Conservation (phyloP, 2,113 vertebrate genomes). For the Sphyrna mokarran region DNA sequence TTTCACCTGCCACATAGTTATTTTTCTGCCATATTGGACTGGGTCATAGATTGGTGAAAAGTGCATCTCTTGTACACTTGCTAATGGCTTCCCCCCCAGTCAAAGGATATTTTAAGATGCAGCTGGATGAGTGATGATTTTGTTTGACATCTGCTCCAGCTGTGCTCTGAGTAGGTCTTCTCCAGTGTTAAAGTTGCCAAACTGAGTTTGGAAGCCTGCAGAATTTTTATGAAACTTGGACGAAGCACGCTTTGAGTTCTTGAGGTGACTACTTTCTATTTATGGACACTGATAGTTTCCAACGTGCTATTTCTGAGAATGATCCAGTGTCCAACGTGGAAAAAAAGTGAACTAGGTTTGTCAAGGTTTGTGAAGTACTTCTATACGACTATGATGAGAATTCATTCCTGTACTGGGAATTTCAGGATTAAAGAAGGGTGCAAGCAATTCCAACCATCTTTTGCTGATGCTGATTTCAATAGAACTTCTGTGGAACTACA, state of each 20-base stretch:
- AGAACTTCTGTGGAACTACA: not conserved
- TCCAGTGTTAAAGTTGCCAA: not conserved
- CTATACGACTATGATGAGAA: not conserved
- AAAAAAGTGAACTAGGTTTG: not conserved
- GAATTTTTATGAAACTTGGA: conserved; percentile 14
- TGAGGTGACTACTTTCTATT: not conserved
- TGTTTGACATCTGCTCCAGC: conserved; percentile 4
- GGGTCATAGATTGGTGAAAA: not conserved
- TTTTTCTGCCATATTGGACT: not conserved
- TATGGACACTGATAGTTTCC: not conserved
- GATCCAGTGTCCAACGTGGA: not conserved
- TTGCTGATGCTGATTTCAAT: not conserved
- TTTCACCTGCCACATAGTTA: not conserved
- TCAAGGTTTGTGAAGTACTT: not conserved
- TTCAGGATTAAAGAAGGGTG: not conserved
- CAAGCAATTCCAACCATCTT: not conserved
- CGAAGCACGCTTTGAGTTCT: not conserved
- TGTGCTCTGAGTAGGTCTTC: conserved; percentile 23
- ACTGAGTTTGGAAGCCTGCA: not conserved
- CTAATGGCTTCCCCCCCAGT: not conserved
- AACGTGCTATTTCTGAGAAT: not conserved
- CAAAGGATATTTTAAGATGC: not conserved
- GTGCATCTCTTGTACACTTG: not conserved
- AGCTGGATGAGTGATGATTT: not conserved
- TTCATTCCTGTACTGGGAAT: not conserved